Conservation (phyloP, 2,797 vertebrate genomes). For the Notoglanidium macrostoma region DNA sequence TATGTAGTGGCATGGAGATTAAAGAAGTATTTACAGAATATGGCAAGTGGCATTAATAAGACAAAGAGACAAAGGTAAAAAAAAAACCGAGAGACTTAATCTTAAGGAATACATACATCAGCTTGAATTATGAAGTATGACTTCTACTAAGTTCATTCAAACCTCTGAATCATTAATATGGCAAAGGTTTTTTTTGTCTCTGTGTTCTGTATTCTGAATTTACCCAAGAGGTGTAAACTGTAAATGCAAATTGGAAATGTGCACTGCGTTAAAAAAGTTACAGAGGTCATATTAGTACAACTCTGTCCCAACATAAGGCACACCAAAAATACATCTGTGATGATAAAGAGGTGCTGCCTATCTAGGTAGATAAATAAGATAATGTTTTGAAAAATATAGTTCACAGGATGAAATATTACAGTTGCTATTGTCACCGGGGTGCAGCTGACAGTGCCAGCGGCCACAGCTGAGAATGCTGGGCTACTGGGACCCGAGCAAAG, state of each 20-base stretch:
- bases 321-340: slow-evolving; percentile 56
- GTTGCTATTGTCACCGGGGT: slow-evolving; percentile 57
- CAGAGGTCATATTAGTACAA: slow-evolving; percentile 46
- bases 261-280: slow-evolving; percentile 32
- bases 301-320: slow-evolving; percentile 34
- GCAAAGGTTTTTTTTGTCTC: slow-evolving; percentile 12
- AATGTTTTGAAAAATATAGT: slow-evolving; percentile 59
- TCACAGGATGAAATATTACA: slow-evolving; percentile 61
- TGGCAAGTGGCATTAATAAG: slow-evolving; percentile 30
- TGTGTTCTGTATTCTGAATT: background rate
- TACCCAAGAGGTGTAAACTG: background rate
- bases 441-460: slow-evolving; percentile 68
- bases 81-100: background rate
- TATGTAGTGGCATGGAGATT: slow-evolving; percentile 64
- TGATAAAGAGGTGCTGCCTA: slow-evolving; percentile 56
- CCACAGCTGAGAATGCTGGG: slow-evolving; percentile 67
- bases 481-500: slow-evolving; percentile 64
- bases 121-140: slow-evolving; percentile 26
- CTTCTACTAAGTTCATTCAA: background rate
- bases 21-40: slow-evolving; percentile 64
- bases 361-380: slow-evolving; percentile 60
- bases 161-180: background rate
- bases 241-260: slow-evolving; percentile 13
- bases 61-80: background rate
- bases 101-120: slow-evolving; percentile 19